phyloP scores from a whole-genome alignment of 2,888 invertebrate species.

The Drosophila ezoana region DNA sequence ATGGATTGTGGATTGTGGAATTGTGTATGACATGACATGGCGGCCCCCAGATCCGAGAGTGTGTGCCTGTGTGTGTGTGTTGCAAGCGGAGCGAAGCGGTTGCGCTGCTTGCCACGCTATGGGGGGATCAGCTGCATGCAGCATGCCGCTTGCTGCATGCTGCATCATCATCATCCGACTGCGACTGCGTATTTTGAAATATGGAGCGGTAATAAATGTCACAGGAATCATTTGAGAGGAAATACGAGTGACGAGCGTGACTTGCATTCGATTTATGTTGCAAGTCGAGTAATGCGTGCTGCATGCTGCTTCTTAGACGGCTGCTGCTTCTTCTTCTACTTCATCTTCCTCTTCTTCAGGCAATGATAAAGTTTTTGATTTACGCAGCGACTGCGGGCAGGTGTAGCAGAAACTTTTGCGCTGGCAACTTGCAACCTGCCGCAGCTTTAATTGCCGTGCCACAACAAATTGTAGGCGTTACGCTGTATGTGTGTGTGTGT shows the following conservation, averaged over 20 bases:
- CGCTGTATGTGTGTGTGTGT: conserved; percentile 6
- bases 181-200: conserved; percentile 72
- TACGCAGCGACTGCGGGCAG: conserved; percentile 60
- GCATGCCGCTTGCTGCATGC: conserved; percentile 25
- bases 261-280: conserved; percentile 77
- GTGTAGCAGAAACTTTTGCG: conserved; percentile 48
- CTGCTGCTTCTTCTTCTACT: background rate
- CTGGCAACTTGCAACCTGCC: conserved; percentile 16
- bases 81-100: conserved; percentile 71
- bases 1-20: conserved; percentile 73
- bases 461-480: conserved; percentile 64
- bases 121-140: conserved; percentile 46
- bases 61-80: conserved; percentile 20
- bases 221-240: conserved; percentile 84
- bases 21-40: conserved; percentile 73
- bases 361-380: conserved; percentile 71
- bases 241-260: conserved; percentile 83
- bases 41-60: conserved; percentile 53
- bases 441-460: conserved; percentile 47
- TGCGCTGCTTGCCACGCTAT: conserved; percentile 45
- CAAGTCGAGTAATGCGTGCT: conserved; percentile 21
- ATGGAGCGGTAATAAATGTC: conserved; percentile 83
- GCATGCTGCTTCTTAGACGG: conserved; percentile 9
- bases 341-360: background rate
- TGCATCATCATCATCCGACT: conserved; percentile 35